Percentiles rank a stretch among this genome's conserved stretches.
Evolutionary conservation across 2,888 invertebrate species (phyloP).

Genomic region (Seira musarum): DNA sequence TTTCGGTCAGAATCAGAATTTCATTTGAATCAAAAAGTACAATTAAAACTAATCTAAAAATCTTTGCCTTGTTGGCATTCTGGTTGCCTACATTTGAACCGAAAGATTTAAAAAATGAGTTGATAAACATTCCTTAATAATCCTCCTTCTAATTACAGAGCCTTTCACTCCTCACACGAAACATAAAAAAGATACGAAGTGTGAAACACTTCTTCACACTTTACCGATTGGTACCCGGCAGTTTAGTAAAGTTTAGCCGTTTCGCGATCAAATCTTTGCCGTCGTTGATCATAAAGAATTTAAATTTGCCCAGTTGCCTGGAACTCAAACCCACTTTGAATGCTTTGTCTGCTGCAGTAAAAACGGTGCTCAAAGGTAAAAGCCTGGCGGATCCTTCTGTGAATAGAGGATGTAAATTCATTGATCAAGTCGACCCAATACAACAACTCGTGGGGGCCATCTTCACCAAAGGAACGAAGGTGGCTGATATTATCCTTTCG

Average conservation of each 20-base stretch:
- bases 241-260: constrained; percentile 22
- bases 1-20: no score
- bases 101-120: no score
- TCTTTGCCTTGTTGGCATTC: no score
- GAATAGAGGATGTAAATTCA: constrained; percentile 16
- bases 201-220: constrained; percentile 17
- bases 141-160: constrained; percentile 4
- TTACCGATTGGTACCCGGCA: background rate
- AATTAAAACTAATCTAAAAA: no score
- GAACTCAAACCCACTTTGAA: constrained; percentile 7
- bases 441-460: constrained; percentile 17
- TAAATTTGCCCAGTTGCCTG: background rate
- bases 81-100: no score
- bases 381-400: background rate
- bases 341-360: constrained; percentile 8
- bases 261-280: constrained; percentile 22
- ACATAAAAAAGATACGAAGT: constrained; percentile 8
- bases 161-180: background rate
- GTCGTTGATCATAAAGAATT: constrained; percentile 1
- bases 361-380: background rate
- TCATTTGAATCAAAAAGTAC: no score
- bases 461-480: background rate
- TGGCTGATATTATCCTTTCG: constrained; percentile 8
- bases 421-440: constrained; percentile 6
- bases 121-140: no score